A percentile compares a stretch with the other conserved stretches of the same genome.
phyloP scores from a whole-genome alignment of 2,113 vertebrate genomes.

The Sisor rabdophorus region DNA sequence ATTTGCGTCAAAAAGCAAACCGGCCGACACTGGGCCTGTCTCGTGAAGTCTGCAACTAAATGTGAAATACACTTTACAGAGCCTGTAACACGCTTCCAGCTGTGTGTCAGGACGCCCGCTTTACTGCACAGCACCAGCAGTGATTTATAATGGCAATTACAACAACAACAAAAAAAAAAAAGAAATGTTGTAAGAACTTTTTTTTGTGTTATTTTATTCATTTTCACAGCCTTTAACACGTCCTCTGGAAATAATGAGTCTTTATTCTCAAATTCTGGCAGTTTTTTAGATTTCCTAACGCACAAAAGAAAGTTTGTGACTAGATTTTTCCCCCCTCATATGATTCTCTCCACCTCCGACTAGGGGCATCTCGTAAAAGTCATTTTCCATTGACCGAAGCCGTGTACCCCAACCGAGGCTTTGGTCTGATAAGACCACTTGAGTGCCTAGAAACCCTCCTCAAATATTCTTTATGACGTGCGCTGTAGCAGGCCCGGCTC shows the following conservation, averaged over 20 bases:
- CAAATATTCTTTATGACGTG: no score
- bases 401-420: not conserved
- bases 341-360: not conserved
- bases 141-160: slow-evolving; percentile 29
- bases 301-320: not conserved
- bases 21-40: not conserved
- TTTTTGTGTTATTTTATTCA: not conserved
- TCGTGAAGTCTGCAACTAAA: slow-evolving; percentile 1
- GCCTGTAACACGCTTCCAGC: not conserved
- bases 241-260: not conserved
- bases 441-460: no score
- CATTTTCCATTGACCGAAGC: slow-evolving; percentile 5
- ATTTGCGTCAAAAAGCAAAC: slow-evolving; percentile 29
- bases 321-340: not conserved
- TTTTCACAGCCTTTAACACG: not conserved
- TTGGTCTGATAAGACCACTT: not conserved
- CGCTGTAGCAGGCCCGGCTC: no score
- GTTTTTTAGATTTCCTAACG: not conserved
- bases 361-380: slow-evolving; percentile 13
- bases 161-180: not conserved
- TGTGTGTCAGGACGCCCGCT: not conserved
- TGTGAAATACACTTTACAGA: slow-evolving; percentile 12
- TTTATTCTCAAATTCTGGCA: not conserved
- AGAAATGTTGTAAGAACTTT: not conserved
- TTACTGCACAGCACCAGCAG: slow-evolving; percentile 11